Conservation (phyloP, 2,888 invertebrate genomes). For the Macaria liturata region DNA sequence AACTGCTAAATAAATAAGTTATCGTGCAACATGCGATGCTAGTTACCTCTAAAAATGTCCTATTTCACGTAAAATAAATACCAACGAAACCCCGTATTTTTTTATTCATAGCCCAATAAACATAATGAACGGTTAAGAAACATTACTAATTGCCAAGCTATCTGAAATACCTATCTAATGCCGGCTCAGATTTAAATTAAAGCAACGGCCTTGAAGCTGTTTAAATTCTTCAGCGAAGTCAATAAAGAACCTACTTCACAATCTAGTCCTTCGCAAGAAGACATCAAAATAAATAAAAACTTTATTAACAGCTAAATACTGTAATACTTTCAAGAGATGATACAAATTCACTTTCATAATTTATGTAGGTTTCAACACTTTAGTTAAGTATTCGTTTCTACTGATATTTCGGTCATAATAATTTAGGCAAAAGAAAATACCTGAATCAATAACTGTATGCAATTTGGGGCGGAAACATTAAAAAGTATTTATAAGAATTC, state of each 20-base stretch:
- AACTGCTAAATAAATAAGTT: slow-evolving; percentile 22
- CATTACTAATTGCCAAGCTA: slow-evolving; percentile 23
- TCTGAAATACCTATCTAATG: slow-evolving; percentile 26
- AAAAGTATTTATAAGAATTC: no score
- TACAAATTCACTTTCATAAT: no score
- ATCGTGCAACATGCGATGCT: slow-evolving; percentile 28
- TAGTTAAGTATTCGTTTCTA: no score
- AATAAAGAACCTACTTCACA: slow-evolving; percentile 46
- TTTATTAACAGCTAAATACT: neutral
- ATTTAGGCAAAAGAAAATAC: no score
- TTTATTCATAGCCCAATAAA: slow-evolving; percentile 25
- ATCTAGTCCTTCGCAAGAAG: slow-evolving; percentile 45
- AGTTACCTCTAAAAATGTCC: slow-evolving; percentile 21
- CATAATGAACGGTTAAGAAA: slow-evolving; percentile 25
- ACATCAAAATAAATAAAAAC: slow-evolving; percentile 5
- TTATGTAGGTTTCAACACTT: no score
- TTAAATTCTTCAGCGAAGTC: slow-evolving; percentile 16
- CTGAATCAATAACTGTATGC: no score
- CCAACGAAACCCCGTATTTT: slow-evolving; percentile 16
- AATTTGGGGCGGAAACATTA: no score
- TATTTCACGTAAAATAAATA: slow-evolving; percentile 25
- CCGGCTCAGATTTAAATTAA: slow-evolving; percentile 16
- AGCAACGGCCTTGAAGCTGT: slow-evolving; percentile 43
- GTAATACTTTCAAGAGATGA: no score
- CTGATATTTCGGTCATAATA: no score